phyloP scores from a whole-genome alignment of 2,113 vertebrate genomes.

The Hydropotes inermis region DNA sequence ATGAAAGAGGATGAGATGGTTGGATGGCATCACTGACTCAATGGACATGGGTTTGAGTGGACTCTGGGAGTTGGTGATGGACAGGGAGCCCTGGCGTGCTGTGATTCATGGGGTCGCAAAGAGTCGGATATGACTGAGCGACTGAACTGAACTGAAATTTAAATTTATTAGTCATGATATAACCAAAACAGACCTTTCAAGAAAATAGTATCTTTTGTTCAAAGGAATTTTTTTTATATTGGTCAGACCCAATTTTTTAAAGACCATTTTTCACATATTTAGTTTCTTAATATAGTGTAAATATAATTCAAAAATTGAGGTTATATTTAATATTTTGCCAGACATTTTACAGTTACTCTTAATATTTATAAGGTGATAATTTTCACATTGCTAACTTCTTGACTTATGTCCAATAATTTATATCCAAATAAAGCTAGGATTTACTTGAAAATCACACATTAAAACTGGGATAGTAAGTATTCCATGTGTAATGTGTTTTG shows the following conservation, averaged over 20 bases:
- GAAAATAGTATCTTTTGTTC: neutral
- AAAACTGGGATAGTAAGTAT: neutral
- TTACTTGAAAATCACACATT: neutral
- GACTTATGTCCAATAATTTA: neutral
- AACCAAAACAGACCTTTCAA: neutral
- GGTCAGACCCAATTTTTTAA: neutral
- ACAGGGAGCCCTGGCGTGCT: neutral
- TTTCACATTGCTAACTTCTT: neutral
- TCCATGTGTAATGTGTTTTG: neutral
- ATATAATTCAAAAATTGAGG: neutral
- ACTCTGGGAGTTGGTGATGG: neutral
- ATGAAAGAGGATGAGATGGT: neutral
- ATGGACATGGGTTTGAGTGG: neutral
- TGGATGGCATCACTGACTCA: neutral
- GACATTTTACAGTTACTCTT: neutral
- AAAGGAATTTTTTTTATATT: neutral
- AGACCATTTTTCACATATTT: neutral
- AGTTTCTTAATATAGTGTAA: neutral
- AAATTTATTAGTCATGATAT: neutral
- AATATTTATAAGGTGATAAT: neutral
- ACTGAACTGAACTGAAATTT: neutral
- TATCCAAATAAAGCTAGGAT: neutral
- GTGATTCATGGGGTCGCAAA: fast-evolving
- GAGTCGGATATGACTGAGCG: neutral
- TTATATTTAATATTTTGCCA: neutral